These are phyloP conservation scores for Eumacrocentrus americanus DNA, from an alignment of 2,888 invertebrate genomes.

Conservation along the genomic window DNA sequence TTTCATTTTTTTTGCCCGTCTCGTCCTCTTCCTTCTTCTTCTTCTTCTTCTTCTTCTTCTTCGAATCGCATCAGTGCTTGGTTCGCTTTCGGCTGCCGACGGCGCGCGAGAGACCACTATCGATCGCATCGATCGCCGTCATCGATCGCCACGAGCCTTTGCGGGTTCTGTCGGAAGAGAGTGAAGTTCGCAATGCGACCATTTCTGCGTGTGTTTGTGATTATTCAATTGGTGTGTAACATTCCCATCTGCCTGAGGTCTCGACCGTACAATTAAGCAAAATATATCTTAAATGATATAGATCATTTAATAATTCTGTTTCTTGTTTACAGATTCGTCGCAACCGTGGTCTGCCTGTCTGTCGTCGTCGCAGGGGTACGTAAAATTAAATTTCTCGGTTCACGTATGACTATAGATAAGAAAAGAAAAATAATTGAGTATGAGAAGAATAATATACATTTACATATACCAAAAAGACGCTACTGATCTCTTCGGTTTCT, in stretches of 20 bases:
- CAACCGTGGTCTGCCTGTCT: constrained; percentile 62
- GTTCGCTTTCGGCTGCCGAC: neutral
- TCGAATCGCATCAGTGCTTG: neutral
- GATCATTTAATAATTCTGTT: neutral
- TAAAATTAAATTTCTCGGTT: constrained; percentile 36
- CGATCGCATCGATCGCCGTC: constrained; percentile 13
- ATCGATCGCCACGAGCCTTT: too few species aligned
- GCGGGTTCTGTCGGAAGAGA: too few species aligned
- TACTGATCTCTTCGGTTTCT: neutral
- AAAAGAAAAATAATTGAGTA: neutral
- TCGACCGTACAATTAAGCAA: neutral
- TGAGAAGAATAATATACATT: neutral
- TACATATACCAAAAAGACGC: too few species aligned
- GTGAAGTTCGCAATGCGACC: too few species aligned
- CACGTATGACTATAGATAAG: neutral
- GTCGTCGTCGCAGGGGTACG: constrained; percentile 64
- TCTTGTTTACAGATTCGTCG: constrained; percentile 62
- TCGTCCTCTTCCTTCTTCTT: constrained; percentile 12
- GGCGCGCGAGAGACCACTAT: neutral
- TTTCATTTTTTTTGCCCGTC: constrained; percentile 10
- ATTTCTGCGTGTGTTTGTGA: too few species aligned
- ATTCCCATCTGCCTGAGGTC: too few species aligned
- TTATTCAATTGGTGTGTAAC: too few species aligned
- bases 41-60: constrained; percentile 14
- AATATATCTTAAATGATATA: neutral